Evolutionary conservation across 2,888 invertebrate species (phyloP), one percentile per base, ranked within the genome.

Genomic region (Lepidonotus clava): DNA sequence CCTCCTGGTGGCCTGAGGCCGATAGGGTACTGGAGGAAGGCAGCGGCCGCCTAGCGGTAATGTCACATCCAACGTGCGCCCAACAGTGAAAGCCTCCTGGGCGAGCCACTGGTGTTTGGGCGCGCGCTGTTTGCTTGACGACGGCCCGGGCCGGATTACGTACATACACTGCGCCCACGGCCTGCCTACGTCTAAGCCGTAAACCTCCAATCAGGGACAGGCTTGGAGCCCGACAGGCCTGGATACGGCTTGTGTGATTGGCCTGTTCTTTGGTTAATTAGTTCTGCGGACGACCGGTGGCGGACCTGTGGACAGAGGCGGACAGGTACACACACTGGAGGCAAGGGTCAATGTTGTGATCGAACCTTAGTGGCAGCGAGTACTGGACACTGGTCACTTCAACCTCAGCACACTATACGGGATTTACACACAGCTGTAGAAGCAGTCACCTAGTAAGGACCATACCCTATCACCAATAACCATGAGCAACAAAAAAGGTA

Each of bases 101-200:
- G n/a, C n/a, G 8, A 2, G 18, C 61, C 61, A 1, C 11, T 28
- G 61, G 61, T 61, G 61, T 61, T 61, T 61, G 61, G n/a, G 61
- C 61, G 24, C 11, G 8, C 18, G 76, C 14, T 76, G 76, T 76
- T 34, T 76, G 76, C 76, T 40, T 76, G 40, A 76, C 76, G 76
- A 76, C 76, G 40, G 76, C 36, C 76, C 36, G 21, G 21, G 38
- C 76, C n/a, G 36, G 76, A 76, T 76, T 76, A 76, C n/a, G 1
- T 28, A n/a, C 32, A 67, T 11, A 51, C 11, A 11, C 51, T 14
- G 14, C 51, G 21, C 21, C 14, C 51, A 51, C 14, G 14, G 67
- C 67, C 36, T 28, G 18, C 5, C 4, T 67, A 36, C 2, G 6
- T 18, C 76, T 11, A 34, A 34, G 28, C 0, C 61, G 18, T 11